Base-by-base conservation (phyloP, 2,797 vertebrate species). In the Eulemur mongoz region DNA sequence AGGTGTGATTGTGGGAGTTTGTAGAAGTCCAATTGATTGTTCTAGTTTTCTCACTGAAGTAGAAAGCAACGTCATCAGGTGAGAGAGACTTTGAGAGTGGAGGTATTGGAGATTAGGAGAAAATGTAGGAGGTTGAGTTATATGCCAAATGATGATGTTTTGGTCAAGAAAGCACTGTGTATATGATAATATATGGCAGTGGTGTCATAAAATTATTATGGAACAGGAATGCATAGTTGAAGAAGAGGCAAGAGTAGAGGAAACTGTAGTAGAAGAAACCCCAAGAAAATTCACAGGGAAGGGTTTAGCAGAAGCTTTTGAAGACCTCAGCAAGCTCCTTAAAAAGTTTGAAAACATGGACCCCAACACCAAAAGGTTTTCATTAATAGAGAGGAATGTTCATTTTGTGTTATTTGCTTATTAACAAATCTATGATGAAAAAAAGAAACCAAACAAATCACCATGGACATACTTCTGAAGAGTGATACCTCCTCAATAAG, bases 1-100 rank as follows among this genome's bases (percentile, higher is more conserved):
- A 94, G 48, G 17, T 91, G 40, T 52, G 70, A 76, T 85, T 52
- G 30, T 93, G 83, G 87, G 30, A 73, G 45, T 90, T 86, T 90
- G 23, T 73, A 67, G 61, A 82, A 92, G 25, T 90, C 45, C 52
- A 90, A 7, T 45, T 75, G 70, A 65, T 93, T 89, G 27, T 11
- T 78, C 38, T 69, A 78, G 45, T 92, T 89, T 91, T 94, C 57
- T 87, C 25, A 30, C 40, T 78, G 75, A 83, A 79, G 52, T 76
- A 82, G 40, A 87, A 89, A 94, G n/a, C 25, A 89, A 61, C 59
- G 38, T 22, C 17, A 85, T 87, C 25, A 87, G 22, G 52, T 86
- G 50, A 61, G 30, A 61, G 43, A 48, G 52, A 38, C 54, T 69
- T 82, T 73, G 73, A 67, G 43, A 95, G 61, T 92, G 35, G n/a